Conservation (phyloP, 2,113 vertebrate genomes). For the Periophthalmus modestus region DNA sequence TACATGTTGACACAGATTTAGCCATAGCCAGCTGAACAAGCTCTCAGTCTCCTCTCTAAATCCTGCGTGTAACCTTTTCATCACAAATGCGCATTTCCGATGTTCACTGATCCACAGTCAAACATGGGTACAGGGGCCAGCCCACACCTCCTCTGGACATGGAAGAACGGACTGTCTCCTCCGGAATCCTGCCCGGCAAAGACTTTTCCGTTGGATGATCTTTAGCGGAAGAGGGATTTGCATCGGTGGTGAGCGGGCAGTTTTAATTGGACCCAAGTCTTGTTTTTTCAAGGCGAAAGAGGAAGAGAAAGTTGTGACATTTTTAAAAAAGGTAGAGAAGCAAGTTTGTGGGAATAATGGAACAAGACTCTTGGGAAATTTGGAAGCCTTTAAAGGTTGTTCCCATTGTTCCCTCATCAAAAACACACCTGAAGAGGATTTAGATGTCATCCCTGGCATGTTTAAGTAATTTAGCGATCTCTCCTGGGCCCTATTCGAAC, state of each 20-base stretch:
- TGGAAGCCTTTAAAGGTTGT: no score
- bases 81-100: slow-evolving; percentile 17
- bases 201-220: slow-evolving; percentile 51
- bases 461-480: no score
- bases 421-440: no score
- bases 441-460: no score
- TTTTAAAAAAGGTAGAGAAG: slow-evolving; percentile 27
- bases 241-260: slow-evolving; percentile 17
- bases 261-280: slow-evolving; percentile 34
- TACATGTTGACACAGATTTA: background rate
- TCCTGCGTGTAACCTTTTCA: background rate
- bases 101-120: slow-evolving; percentile 18
- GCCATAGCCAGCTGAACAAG: background rate
- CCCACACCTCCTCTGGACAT: slow-evolving; percentile 22
- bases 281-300: slow-evolving; percentile 12
- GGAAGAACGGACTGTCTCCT: slow-evolving; percentile 42
- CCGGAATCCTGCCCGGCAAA: slow-evolving; percentile 23
- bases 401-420: no score
- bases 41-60: background rate
- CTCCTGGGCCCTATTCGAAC: no score
- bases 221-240: slow-evolving; percentile 34
- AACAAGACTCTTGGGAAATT: background rate
- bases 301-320: slow-evolving; percentile 27
- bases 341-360: background rate
- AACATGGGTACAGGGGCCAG: slow-evolving; percentile 36